Conservation (phyloP, 2,888 invertebrate genomes). For the Dicyrtoma fusca region DNA sequence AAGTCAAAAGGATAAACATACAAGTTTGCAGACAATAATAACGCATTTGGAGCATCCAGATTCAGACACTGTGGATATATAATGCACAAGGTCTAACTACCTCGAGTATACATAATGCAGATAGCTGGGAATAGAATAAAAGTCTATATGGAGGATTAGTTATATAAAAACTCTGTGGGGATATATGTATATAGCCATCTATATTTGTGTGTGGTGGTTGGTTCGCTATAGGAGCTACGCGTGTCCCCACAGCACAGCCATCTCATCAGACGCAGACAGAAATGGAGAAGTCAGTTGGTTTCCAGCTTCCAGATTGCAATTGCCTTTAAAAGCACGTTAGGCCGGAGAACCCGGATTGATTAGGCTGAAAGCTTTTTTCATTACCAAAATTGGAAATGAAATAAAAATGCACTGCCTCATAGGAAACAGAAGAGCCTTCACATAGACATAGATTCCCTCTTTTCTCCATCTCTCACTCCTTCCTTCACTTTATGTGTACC, state of each 20-base stretch:
- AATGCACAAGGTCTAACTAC: too few relatives aligned
- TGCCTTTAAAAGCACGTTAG: slow-evolving; percentile 54
- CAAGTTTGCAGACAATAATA: neutral
- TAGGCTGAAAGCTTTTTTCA: slow-evolving; percentile 57
- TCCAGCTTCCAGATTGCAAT: slow-evolving; percentile 47
- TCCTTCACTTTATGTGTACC: neutral
- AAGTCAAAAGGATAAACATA: neutral
- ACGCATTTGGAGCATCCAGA: neutral
- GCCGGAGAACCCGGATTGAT: slow-evolving; percentile 51
- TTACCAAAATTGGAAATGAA: slow-evolving; percentile 56
- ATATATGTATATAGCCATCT: too few relatives aligned
- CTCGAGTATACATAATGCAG: too few relatives aligned
- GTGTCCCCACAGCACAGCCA: slow-evolving; percentile 24
- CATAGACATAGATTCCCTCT: neutral
- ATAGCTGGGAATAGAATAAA: neutral
- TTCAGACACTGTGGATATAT: too few relatives aligned
- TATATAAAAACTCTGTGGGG: neutral
- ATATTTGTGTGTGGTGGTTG: too few relatives aligned
- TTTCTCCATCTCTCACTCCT: slow-evolving; percentile 14
- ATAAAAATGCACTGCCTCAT: slow-evolving; percentile 48
- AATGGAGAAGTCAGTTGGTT: slow-evolving; percentile 34
- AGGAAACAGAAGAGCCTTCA: slow-evolving; percentile 33
- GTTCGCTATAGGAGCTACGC: neutral
- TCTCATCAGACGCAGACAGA: slow-evolving; percentile 23
- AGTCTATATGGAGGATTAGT: neutral